These are phyloP conservation scores for Rhyacichthys aspro DNA, from an alignment of 2,797 vertebrate genomes.

Conservation along the genomic window DNA sequence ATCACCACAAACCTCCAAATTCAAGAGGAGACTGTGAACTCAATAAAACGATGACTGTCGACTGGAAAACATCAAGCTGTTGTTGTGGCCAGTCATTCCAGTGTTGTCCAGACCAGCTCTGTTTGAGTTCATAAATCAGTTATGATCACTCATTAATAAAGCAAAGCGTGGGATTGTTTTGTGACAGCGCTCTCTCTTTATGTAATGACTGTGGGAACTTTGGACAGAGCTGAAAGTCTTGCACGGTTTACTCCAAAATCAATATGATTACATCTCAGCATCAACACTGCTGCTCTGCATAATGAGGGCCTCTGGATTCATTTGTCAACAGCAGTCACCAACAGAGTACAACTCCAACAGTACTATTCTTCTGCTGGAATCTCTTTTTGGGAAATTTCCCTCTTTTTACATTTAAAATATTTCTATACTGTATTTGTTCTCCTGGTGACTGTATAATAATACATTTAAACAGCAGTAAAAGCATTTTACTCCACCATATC, in stretches of 20 bases:
- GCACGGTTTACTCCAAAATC: neutral
- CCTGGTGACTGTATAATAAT: too few species aligned
- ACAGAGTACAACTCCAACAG: too few species aligned
- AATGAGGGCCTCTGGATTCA: neutral
- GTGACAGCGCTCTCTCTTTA: too few species aligned
- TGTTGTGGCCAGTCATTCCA: neutral
- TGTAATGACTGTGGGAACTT: neutral
- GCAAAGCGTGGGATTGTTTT: too few species aligned
- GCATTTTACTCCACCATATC: too few species aligned
- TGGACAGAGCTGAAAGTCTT: neutral
- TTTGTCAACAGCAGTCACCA: neutral
- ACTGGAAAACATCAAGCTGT: conserved; percentile 3
- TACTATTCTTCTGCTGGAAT: too few species aligned
- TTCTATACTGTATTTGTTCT: too few species aligned
- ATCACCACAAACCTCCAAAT: conserved; percentile 32
- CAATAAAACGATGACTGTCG: neutral
- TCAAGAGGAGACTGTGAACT: conserved; percentile 30
- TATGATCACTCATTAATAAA: neutral
- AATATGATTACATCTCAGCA: neutral
- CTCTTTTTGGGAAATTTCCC: too few species aligned
- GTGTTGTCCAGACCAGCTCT: neutral
- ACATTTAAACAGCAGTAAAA: too few species aligned
- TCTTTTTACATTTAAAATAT: too few species aligned
- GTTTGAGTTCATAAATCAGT: neutral
- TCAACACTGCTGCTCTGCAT: neutral